These are phyloP conservation scores for Oreamnos americanus DNA, from an alignment of 2,113 vertebrate species.

Conservation along the genomic window DNA sequence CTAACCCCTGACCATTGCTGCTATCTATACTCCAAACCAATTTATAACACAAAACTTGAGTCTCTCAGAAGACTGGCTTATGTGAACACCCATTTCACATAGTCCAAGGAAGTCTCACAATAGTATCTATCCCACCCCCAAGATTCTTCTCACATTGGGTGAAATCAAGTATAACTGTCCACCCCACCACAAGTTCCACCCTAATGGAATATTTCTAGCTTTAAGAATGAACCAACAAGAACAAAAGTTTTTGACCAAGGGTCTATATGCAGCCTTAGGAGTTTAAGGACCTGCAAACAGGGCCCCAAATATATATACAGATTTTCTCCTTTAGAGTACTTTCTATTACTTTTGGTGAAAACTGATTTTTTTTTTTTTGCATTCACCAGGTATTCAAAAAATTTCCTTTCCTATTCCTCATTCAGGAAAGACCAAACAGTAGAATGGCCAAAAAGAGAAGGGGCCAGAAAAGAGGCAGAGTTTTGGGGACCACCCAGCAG, in stretches of 20 bases:
- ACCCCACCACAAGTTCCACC: not conserved
- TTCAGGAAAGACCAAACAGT: not conserved
- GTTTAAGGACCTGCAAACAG: not conserved
- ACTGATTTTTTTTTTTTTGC: not conserved
- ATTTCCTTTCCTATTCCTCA: not conserved
- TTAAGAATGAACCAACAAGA: not conserved
- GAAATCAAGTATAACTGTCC: not conserved
- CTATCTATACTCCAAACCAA: not conserved
- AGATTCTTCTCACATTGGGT: not conserved
- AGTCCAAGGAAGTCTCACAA: not conserved
- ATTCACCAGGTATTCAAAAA: not conserved
- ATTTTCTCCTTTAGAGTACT: not conserved
- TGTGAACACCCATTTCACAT: not conserved
- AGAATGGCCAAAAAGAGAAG: not conserved
- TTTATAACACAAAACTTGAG: not conserved
- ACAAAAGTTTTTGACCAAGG: not conserved
- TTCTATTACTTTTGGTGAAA: slow-evolving; percentile 9
- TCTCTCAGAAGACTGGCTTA: not conserved
- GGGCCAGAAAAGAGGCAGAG: not conserved
- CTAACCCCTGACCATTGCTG: not conserved
- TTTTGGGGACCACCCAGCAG: not conserved
- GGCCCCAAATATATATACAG: not conserved
- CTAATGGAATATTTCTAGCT: not conserved
- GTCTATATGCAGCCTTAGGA: not conserved
- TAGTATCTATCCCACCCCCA: not conserved